A percentile compares a stretch with the other conserved stretches of the same genome.
Evolutionary conservation across 2,113 vertebrate genomes (phyloP).

Genomic region (Lota lota): DNA sequence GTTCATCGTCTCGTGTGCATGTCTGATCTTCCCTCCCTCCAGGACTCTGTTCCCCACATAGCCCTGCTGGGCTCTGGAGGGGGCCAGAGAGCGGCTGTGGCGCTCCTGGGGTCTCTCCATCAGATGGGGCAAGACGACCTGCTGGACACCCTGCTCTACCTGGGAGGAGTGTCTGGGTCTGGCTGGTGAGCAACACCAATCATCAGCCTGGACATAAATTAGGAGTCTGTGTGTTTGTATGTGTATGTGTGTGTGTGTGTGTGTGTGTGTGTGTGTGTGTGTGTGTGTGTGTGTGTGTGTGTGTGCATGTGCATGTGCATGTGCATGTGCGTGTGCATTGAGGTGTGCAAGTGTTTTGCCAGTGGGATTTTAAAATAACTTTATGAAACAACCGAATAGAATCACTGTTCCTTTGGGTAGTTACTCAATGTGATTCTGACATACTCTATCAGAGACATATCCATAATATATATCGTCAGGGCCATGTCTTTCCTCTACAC

Average conservation of each 20-base stretch:
- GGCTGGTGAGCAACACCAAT: constrained; percentile 53
- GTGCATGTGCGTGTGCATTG: neutral
- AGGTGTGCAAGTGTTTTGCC: neutral
- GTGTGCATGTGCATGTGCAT: neutral
- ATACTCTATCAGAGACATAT: too few relatives aligned
- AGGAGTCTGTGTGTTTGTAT: too few relatives aligned
- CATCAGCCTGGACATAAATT: too few relatives aligned
- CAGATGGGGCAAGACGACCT: constrained; percentile 53
- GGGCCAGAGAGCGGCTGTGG: constrained; percentile 63
- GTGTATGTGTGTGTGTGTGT: too few relatives aligned
- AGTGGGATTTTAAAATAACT: too few relatives aligned
- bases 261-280: too few relatives aligned
- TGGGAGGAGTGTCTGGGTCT: constrained; percentile 69
- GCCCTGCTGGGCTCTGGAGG: constrained; percentile 68
- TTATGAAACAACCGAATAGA: too few relatives aligned
- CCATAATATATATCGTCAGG: neutral
- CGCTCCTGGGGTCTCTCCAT: constrained; percentile 55
- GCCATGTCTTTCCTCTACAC: constrained; percentile 6
- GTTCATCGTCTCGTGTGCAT: too few relatives aligned
- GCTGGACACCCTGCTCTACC: constrained; percentile 64
- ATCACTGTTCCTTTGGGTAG: too few relatives aligned
- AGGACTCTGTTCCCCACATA: constrained; percentile 56
- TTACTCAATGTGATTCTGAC: too few relatives aligned
- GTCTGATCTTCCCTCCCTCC: neutral
- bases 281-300: too few relatives aligned